phyloP scores from a whole-genome alignment of 2,888 invertebrate genomes.

The Tridacna gigas region DNA sequence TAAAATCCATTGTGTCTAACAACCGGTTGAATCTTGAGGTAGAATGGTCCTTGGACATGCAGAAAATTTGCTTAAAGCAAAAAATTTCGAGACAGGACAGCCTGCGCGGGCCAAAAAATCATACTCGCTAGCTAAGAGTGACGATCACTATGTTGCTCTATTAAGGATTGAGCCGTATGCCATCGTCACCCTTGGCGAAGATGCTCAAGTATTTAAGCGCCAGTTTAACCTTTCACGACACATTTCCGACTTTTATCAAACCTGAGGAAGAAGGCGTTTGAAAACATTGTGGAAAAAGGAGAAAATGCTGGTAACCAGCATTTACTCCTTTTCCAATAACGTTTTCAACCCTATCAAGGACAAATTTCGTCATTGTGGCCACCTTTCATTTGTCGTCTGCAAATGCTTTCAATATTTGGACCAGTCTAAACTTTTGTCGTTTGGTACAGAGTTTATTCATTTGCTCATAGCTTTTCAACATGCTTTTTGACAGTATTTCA shows the following conservation, averaged over 20 bases:
- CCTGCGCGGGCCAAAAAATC: no score
- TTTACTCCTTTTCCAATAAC: neutral
- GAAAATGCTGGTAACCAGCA: neutral
- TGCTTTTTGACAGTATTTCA: no score
- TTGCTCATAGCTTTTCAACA: no score
- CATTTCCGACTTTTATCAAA: neutral
- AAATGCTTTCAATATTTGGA: neutral
- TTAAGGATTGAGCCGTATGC: no score
- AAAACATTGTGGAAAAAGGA: neutral
- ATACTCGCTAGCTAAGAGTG: no score
- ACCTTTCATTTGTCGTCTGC: neutral
- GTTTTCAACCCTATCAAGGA: neutral
- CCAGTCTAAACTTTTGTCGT: neutral
- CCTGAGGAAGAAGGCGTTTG: neutral
- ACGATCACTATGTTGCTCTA: no score
- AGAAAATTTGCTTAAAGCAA: no score
- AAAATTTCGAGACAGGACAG: no score
- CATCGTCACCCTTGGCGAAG: no score
- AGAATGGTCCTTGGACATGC: no score
- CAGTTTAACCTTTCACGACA: neutral
- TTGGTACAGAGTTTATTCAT: neutral
- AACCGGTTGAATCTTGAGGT: no score
- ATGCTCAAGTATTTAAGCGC: neutral
- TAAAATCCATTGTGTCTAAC: no score
- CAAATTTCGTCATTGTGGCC: neutral